Evolutionary conservation across 2,113 vertebrate genomes (phyloP), one percentile per base, ranked within the genome.

Genomic region (Hypanus sabinus): DNA sequence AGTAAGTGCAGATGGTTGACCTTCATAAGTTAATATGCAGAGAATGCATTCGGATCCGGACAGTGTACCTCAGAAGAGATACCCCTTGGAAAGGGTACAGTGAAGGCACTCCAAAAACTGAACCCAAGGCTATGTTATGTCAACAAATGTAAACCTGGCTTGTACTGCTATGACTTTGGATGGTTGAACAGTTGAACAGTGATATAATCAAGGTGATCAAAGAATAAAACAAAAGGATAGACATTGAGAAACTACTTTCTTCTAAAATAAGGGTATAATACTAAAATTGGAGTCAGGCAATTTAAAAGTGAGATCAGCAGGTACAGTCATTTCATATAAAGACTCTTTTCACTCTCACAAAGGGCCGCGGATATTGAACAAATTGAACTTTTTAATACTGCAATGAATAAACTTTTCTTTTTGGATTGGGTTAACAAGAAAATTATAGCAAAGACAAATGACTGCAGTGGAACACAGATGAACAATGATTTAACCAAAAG

Each of bases 171-270:
- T 57, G 46, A 27, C 22, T 27, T 85, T 87, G 30, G 46, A 87
- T 11, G 55, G 55, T 57, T 87, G 83, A 60, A 55, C 8, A 55
- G 55, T 87, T 60, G 83, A 60, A 55, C 8, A 55, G 55, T 87
- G 46, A 87, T 60, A 27, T 87, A 87, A 87, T 87, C 83, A 14
- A 87, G 83, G 83, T n/a, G 27, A 60, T 87, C 60, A 60, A 87
- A 87, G 11, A n/a, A 87, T n/a, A n/a, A 87, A 60, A 27, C 55
- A 62, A 60, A 60, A 60, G 46, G 24, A 55, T 60, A 27, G 46
- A 87, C 60, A 60, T n/a, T n/a, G 24, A 60, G 83, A 30, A 87
- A 60, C 83, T 30, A 87, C 60, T 87, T 87, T 55, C 83, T 87
- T 60, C 38, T 55, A 60, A 62, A 87, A 87, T 5, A 60, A 87